Evolutionary conservation across 2,113 vertebrate genomes (phyloP).

Genomic region (Brachyhypopomus occidentalis): DNA sequence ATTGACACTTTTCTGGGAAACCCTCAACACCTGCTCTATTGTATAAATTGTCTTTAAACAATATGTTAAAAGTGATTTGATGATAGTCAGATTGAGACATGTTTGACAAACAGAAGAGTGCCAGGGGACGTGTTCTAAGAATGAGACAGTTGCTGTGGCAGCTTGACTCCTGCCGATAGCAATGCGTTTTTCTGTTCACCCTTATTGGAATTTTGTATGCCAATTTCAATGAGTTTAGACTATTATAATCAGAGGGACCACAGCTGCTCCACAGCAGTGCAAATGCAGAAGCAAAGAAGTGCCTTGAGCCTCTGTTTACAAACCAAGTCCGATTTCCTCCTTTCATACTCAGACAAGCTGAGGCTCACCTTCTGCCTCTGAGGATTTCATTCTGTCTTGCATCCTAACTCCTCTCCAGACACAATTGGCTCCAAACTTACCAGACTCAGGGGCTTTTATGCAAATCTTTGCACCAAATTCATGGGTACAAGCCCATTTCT

Average conservation of each 20-base stretch:
- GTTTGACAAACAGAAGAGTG: constrained; percentile 10
- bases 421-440: constrained; percentile 74
- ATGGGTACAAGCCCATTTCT: constrained; percentile 71
- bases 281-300: constrained; percentile 68
- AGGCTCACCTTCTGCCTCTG: constrained; percentile 72
- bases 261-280: constrained; percentile 64
- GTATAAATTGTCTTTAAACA: constrained; percentile 10
- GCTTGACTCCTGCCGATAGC: constrained; percentile 29
- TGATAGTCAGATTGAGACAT: not conserved
- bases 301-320: constrained; percentile 80
- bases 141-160: constrained; percentile 24
- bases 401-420: constrained; percentile 72
- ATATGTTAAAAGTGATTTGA: constrained; percentile 7
- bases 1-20: constrained; percentile 17
- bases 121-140: constrained; percentile 42
- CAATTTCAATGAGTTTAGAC: constrained; percentile 73
- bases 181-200: constrained; percentile 47
- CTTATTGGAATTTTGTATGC: constrained; percentile 73
- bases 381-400: constrained; percentile 75
- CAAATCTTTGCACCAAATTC: constrained; percentile 71
- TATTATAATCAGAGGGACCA: constrained; percentile 74
- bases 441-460: constrained; percentile 76
- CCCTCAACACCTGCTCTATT: not conserved
- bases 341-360: constrained; percentile 72
- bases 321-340: constrained; percentile 78